Percentiles rank a stretch among this genome's conserved stretches.
phyloP scores from a whole-genome alignment of 2,113 vertebrate genomes.

The Carlito syrichta region DNA sequence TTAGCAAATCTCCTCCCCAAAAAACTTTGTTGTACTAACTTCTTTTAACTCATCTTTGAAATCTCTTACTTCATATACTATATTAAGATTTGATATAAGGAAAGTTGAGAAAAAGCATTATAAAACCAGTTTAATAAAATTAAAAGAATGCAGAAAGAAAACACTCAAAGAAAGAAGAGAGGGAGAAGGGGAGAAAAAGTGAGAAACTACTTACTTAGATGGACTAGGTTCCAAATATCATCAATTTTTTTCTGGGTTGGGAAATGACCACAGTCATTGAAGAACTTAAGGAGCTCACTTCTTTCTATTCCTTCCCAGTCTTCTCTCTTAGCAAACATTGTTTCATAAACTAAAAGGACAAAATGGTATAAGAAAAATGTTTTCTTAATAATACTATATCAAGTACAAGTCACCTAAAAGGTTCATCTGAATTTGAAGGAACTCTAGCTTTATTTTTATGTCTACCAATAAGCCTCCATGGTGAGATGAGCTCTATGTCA shows the following conservation, averaged over 20 bases:
- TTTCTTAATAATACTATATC: not conserved
- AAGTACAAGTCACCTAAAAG: no score
- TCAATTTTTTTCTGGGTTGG: slow-evolving; percentile 39
- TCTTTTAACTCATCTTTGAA: not conserved
- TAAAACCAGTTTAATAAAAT: not conserved
- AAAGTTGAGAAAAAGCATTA: not conserved
- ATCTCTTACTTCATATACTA: not conserved
- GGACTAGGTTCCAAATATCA: not conserved
- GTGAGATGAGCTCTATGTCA: not conserved
- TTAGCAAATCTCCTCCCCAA: not conserved
- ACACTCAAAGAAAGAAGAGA: not conserved
- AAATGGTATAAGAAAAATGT: not conserved
- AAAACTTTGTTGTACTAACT: not conserved
- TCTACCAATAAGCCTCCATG: no score
- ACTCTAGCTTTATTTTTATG: not conserved
- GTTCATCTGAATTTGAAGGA: no score
- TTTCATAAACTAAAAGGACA: slow-evolving; percentile 70
- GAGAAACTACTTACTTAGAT: not conserved
- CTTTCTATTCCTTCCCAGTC: slow-evolving; percentile 55
- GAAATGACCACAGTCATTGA: slow-evolving; percentile 69
- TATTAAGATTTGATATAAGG: not conserved
- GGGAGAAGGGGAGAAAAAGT: no score
- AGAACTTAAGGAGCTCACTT: slow-evolving; percentile 62
- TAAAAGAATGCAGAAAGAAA: not conserved
- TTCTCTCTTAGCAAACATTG: slow-evolving; percentile 65